Evolutionary conservation across 2,888 invertebrate genomes (phyloP), one percentile per base, ranked within the genome.

Genomic region (Idaea aversata): DNA sequence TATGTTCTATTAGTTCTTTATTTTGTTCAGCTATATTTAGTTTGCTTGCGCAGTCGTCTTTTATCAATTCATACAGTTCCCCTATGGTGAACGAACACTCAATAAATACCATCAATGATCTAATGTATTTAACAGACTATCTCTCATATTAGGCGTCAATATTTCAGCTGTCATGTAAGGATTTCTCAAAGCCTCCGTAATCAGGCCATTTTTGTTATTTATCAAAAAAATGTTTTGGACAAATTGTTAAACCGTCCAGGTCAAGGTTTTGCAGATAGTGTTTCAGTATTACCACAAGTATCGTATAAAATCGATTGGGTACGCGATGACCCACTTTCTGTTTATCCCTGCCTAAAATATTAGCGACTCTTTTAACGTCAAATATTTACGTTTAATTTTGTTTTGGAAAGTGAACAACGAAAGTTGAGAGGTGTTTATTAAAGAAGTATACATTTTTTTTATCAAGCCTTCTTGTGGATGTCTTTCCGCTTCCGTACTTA

Each of bases 241-340:
- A 38, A 64, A 36, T 59, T 63, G 13, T 15, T 57, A 13, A 10
- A 64, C 59, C 61, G 57, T 47, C 47, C 47, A 47, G 72, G 69
- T 67, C 70, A 72, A 69, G 72, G 72, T 60, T 57, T 58, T 57
- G n/a, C 47, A 47, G 47, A 47, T 47, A 47, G 47, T 47, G 57
- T 62, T 63, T 57, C 58, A 47, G 59, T 59, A 61, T 62, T 57
- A 67, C 63, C 62, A 63, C 61, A 38, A 60, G 62, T 60, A 61
- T 65, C 61, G 64, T 62, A 34, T 57, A 68, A 75, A 77, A 82
- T 81, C 83, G 76, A 83, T 83, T 79, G 71, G 72, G 76, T 74
- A 77, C 73, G 63, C 65, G 64, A 72, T 75, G 79, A 76, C 80
- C 80, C 71, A 78, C 66, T 77, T 78, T 70, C 70, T 64, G 25